Percentiles rank a stretch among this genome's conserved stretches.
Evolutionary conservation across 2,797 vertebrate species (phyloP).

Genomic region (Sebastes hubbsi): DNA sequence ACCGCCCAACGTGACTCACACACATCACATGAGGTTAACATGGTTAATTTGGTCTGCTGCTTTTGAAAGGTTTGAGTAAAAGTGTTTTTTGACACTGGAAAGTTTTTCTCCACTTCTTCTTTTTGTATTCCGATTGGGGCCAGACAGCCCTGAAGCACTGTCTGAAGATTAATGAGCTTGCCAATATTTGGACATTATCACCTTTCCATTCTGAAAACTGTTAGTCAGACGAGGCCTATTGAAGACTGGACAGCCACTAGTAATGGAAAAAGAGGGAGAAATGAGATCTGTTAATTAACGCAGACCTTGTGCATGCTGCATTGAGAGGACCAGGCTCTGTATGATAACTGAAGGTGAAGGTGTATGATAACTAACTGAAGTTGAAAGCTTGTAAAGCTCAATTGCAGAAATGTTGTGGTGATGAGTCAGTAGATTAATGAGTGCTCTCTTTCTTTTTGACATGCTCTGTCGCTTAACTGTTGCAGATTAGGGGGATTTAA

Average conservation of each 20-base stretch:
- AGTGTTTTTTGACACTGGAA: not conserved
- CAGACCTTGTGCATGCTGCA: not conserved
- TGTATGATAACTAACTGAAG: constrained; percentile 27
- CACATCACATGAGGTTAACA: not conserved
- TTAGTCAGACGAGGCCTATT: constrained; percentile 20
- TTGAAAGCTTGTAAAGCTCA: constrained; percentile 19
- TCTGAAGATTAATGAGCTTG: constrained; percentile 49
- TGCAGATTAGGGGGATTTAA: not conserved
- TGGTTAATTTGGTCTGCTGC: not conserved
- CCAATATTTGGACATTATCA: constrained; percentile 49
- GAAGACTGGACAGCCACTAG: constrained; percentile 22
- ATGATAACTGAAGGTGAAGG: no score
- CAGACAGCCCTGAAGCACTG: constrained; percentile 46
- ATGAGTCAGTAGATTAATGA: constrained; percentile 51
- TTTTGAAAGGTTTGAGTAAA: not conserved
- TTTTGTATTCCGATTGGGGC: constrained; percentile 16
- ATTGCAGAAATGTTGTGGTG: constrained; percentile 31
- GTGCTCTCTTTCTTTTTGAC: constrained; percentile 3
- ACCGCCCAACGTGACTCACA: not conserved
- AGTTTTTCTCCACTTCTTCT: constrained; percentile 9
- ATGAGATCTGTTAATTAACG: constrained; percentile 44
- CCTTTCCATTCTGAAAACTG: constrained; percentile 31
- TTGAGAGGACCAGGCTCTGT: constrained; percentile 4
- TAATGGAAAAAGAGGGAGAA: not conserved
- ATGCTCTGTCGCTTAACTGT: constrained; percentile 11